A percentile compares a stretch with the other conserved stretches of the same genome.
Conservation (phyloP, 2,888 invertebrate genomes). For the Patella ulyssiponensis region DNA sequence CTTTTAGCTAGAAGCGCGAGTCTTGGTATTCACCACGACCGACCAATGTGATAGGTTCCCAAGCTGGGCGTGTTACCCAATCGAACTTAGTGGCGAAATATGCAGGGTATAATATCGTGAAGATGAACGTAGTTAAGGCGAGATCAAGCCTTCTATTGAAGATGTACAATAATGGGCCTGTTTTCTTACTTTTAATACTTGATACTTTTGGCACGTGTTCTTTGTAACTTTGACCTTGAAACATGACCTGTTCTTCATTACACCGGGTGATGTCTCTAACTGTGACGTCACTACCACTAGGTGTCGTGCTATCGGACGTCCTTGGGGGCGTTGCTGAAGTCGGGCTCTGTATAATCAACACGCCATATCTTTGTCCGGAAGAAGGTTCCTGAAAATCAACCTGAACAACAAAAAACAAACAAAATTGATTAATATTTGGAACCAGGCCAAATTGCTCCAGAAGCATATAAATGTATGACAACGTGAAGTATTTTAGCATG, state of each 20-base stretch:
- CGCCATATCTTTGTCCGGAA: constrained; percentile 35
- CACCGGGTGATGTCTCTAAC: constrained; percentile 17
- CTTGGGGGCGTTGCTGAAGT: constrained; percentile 26
- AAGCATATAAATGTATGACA: not conserved
- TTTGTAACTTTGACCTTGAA: constrained; percentile 35
- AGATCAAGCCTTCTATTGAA: too few species aligned
- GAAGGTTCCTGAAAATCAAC: constrained; percentile 34
- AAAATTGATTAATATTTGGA: too few species aligned
- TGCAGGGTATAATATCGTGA: too few species aligned
- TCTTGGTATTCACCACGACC: too few species aligned
- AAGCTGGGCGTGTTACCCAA: too few species aligned
- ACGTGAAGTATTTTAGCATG: too few species aligned
- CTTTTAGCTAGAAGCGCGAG: too few species aligned
- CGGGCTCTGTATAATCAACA: constrained; percentile 42
- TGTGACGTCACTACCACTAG: constrained; percentile 8
- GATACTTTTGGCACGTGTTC: constrained; percentile 36
- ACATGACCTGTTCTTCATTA: constrained; percentile 30
- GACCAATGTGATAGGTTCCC: too few species aligned
- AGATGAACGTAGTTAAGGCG: too few species aligned
- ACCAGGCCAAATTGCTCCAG: too few species aligned
- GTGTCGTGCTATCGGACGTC: not conserved
- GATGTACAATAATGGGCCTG: too few species aligned
- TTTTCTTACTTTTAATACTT: constrained; percentile 38
- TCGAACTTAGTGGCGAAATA: too few species aligned
- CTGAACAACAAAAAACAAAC: constrained; percentile 14